Conservation (phyloP, 2,888 invertebrate genomes). For the Rhagonycha lutea region DNA sequence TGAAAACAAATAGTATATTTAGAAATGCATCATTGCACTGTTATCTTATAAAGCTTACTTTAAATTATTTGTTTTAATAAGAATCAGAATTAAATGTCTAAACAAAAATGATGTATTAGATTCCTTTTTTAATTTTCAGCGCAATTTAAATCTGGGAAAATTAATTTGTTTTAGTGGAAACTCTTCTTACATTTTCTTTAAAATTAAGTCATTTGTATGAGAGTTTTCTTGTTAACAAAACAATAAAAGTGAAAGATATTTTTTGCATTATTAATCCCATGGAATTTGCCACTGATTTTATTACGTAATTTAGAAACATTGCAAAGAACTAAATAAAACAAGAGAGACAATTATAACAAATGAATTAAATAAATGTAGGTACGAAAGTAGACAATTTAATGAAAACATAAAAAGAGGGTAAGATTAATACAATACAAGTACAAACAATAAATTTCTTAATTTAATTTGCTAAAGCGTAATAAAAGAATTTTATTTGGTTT, state of each 20-base stretch:
- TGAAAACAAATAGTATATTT: background rate
- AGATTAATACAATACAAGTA: background rate
- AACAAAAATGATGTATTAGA: no score
- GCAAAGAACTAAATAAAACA: background rate
- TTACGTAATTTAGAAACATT: background rate
- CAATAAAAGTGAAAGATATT: background rate
- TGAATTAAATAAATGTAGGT: background rate
- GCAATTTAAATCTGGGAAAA: no score
- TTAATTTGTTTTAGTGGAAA: background rate
- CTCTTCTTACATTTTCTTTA: background rate
- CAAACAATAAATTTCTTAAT: background rate
- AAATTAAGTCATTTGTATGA: background rate
- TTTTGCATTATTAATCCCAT: background rate
- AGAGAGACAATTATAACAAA: background rate
- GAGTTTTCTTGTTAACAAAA: background rate
- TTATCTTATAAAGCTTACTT: background rate
- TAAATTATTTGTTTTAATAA: background rate
- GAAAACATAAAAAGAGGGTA: background rate
- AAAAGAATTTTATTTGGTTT: background rate
- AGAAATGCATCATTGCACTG: background rate
- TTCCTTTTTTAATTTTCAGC: no score
- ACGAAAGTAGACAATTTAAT: background rate
- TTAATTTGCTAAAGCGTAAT: background rate
- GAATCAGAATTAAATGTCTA: background rate
- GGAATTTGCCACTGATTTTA: background rate